Evolutionary conservation across 2,888 invertebrate species (phyloP).

Genomic region (Ryuthela nishihirai): DNA sequence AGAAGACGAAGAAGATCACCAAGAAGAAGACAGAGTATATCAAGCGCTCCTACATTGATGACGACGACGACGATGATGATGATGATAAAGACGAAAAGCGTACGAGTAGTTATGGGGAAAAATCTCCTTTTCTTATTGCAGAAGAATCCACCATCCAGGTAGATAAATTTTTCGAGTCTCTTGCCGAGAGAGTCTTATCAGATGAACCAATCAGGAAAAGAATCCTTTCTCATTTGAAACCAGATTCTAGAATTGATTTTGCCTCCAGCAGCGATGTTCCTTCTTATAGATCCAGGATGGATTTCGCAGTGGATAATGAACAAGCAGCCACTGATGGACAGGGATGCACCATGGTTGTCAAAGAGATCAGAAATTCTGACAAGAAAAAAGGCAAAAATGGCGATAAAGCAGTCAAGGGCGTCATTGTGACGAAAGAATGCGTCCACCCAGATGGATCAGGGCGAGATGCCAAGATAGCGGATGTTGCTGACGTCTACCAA

Average conservation of each 20-base stretch:
- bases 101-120: too few relatives aligned
- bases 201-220: not conserved
- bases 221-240: not conserved
- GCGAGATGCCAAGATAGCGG: slow-evolving; percentile 25
- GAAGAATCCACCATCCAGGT: too few relatives aligned
- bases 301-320: slow-evolving; percentile 14
- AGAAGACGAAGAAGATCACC: too few relatives aligned
- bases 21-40: too few relatives aligned
- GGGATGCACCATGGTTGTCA: slow-evolving; percentile 28
- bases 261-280: slow-evolving; percentile 15
- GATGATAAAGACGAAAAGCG: too few relatives aligned
- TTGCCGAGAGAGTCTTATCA: slow-evolving; percentile 10
- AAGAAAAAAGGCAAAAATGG: slow-evolving; percentile 6
- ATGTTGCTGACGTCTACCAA: not conserved
- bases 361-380: slow-evolving; percentile 22
- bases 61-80: too few relatives aligned
- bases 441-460: slow-evolving; percentile 19
- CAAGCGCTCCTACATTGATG: too few relatives aligned
- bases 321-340: slow-evolving; percentile 11
- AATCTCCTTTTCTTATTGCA: too few relatives aligned
- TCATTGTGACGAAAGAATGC: slow-evolving; percentile 34
- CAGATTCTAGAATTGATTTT: slow-evolving; percentile 5
- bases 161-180: slow-evolving; percentile 22
- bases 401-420: slow-evolving; percentile 9
- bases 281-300: slow-evolving; percentile 17